Evolutionary conservation across 2,113 vertebrate genomes (phyloP).

Genomic region (Dissostichus mawsoni): DNA sequence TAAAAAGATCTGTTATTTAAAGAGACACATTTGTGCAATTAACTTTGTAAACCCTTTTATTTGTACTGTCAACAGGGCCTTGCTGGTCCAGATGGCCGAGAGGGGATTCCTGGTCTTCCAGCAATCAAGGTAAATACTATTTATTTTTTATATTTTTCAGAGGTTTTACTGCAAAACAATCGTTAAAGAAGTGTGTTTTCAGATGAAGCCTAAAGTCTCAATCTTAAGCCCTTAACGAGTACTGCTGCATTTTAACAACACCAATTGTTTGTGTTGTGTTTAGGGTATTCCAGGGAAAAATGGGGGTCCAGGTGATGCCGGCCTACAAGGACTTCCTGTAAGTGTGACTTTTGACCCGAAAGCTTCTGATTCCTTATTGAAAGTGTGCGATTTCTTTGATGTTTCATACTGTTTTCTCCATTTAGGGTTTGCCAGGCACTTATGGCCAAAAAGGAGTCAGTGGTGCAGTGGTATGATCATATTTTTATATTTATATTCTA

Average conservation of each 20-base stretch:
- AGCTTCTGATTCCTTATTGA: neutral
- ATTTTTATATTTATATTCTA: no score
- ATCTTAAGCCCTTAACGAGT: no score
- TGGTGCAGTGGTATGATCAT: conserved; percentile 87
- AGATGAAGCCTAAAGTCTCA: neutral
- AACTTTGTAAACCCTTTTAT: neutral
- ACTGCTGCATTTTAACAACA: no score
- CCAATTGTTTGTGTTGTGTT: conserved; percentile 14
- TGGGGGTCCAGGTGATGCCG: conserved; percentile 91
- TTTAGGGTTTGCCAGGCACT: conserved; percentile 90
- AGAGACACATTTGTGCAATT: neutral
- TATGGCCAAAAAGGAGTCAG: conserved; percentile 89
- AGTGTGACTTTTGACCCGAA: conserved; percentile 70
- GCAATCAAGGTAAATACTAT: conserved; percentile 86
- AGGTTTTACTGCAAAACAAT: neutral
- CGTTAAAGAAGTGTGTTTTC: neutral
- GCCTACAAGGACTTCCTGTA: conserved; percentile 92
- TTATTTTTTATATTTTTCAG: neutral
- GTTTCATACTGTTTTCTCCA: neutral
- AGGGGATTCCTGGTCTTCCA: conserved; percentile 96
- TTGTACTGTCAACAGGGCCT: conserved; percentile 86
- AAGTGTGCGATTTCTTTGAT: neutral
- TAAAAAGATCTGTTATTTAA: neutral
- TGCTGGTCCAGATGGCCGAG: conserved; percentile 90
- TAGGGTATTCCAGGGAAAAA: conserved; percentile 93